phyloP scores from a whole-genome alignment of 2,888 invertebrate species.

The Leistus spinibarbis region DNA sequence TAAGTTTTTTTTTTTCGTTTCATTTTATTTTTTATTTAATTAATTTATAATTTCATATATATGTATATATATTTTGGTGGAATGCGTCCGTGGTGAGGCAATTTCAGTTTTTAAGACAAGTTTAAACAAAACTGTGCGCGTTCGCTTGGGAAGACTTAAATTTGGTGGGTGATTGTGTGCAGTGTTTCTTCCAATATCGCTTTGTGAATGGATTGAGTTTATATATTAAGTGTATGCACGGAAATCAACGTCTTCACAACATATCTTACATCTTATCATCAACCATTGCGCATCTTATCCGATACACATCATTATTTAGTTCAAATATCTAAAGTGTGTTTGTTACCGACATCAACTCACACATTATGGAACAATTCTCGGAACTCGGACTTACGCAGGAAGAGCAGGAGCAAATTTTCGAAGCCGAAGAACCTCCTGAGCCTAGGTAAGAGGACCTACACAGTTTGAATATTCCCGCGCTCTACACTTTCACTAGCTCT shows the following conservation, averaged over 20 bases:
- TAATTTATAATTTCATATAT: neutral
- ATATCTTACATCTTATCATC: neutral
- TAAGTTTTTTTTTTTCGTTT: slow-evolving; percentile 45
- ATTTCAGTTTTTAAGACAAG: neutral
- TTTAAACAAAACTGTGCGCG: slow-evolving; percentile 19
- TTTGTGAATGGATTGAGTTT: neutral
- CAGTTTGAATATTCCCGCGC: slow-evolving; percentile 9
- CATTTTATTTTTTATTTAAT: slow-evolving; percentile 36
- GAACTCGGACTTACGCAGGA: slow-evolving; percentile 72
- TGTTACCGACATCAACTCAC: slow-evolving; percentile 54
- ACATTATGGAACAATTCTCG: slow-evolving; percentile 69
- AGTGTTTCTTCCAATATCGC: slow-evolving; percentile 1
- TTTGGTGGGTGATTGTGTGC: slow-evolving; percentile 31
- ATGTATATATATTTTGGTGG: neutral
- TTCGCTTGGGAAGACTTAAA: slow-evolving; percentile 23
- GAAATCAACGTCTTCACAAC: neutral
- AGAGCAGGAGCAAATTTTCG: slow-evolving; percentile 76
- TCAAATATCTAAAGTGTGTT: neutral
- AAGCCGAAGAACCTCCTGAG: slow-evolving; percentile 67
- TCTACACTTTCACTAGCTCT: neutral
- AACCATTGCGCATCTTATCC: slow-evolving; percentile 6
- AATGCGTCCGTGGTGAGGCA: neutral
- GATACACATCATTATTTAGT: neutral
- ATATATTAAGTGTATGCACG: slow-evolving; percentile 19
- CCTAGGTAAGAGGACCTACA: slow-evolving; percentile 58